These are phyloP conservation scores for Paracentrotus lividus DNA, from an alignment of 53 echinoderm and acorn worm genomes.

Conservation along the genomic window DNA sequence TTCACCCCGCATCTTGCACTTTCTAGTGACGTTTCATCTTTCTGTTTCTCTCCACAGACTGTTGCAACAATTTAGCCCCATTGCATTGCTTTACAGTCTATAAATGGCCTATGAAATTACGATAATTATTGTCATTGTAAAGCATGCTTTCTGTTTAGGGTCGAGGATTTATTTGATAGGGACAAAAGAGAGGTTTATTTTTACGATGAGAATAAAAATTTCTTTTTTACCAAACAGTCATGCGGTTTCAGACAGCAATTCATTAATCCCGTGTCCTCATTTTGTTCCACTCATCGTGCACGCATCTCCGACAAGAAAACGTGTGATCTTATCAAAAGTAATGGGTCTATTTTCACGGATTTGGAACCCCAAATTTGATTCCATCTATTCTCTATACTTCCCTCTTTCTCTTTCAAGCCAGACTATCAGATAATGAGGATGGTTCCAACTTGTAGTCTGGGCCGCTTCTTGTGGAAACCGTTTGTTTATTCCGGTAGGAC, in stretches of 20 bases:
- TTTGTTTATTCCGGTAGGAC: constrained; percentile 43
- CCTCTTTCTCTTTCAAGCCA: background rate
- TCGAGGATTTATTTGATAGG: constrained; percentile 26
- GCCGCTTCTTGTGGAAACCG: background rate
- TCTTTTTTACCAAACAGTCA: background rate
- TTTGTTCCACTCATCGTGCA: background rate
- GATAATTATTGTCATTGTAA: constrained; percentile 61
- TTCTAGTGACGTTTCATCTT: constrained; percentile 26
- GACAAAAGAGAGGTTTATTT: constrained; percentile 26
- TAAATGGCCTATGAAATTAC: constrained; percentile 68
- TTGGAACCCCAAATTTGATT: background rate
- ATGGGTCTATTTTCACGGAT: constrained; percentile 44
- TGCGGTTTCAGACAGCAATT: constrained; percentile 53
- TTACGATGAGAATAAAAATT: constrained; percentile 25
- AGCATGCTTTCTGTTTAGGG: constrained; percentile 34
- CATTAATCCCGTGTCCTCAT: constrained; percentile 33
- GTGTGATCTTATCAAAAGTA: constrained; percentile 62
- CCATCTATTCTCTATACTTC: background rate
- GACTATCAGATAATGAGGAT: constrained; percentile 33
- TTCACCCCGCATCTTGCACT: constrained; percentile 23
- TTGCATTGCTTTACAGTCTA: constrained; percentile 57
- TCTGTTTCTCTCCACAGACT: background rate
- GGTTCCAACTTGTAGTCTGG: constrained; percentile 27
- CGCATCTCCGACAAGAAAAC: constrained; percentile 37
- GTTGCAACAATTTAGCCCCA: background rate